Evolutionary conservation across 1,140 invertebrate species (phyloP).

Genomic region (Diploscapter pachys): DNA sequence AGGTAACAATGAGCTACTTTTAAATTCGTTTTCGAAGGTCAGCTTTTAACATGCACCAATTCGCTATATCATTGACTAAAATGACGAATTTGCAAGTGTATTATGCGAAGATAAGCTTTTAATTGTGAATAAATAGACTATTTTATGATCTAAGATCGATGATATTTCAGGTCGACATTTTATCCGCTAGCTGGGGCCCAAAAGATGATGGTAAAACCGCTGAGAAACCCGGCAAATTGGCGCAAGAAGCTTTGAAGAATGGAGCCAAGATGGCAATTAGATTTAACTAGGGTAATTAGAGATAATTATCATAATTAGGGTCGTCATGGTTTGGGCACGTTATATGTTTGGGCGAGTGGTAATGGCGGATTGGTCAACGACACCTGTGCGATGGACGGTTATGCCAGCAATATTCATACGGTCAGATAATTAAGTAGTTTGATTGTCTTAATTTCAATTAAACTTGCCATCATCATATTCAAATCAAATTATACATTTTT

Average conservation of each 20-base stretch:
- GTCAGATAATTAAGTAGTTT: not conserved
- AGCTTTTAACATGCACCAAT: too few species aligned
- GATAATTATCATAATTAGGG: not conserved
- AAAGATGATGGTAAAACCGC: slow-evolving; percentile 8
- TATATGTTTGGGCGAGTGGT: slow-evolving; percentile 97
- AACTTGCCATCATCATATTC: too few species aligned
- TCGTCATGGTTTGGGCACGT: slow-evolving; percentile 84
- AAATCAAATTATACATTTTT: too few species aligned
- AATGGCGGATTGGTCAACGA: slow-evolving; percentile 82
- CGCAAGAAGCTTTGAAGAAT: slow-evolving; percentile 2
- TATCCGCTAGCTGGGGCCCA: slow-evolving; percentile 10
- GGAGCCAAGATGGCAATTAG: not conserved
- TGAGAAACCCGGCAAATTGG: slow-evolving; percentile 6
- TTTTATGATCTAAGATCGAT: not conserved
- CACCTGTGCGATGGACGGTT: slow-evolving; percentile 92
- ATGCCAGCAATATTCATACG: slow-evolving; percentile 14
- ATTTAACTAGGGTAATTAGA: too few species aligned
- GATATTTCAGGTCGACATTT: too few species aligned
- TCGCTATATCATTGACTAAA: too few species aligned
- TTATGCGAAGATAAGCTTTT: too few species aligned
- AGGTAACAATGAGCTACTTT: too few species aligned
- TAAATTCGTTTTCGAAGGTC: too few species aligned
- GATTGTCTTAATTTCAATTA: too few species aligned
- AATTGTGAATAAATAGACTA: not conserved
- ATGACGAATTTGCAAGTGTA: too few species aligned